phyloP scores from a whole-genome alignment of 2,797 vertebrate genomes.

The Notolabrus celidotus region DNA sequence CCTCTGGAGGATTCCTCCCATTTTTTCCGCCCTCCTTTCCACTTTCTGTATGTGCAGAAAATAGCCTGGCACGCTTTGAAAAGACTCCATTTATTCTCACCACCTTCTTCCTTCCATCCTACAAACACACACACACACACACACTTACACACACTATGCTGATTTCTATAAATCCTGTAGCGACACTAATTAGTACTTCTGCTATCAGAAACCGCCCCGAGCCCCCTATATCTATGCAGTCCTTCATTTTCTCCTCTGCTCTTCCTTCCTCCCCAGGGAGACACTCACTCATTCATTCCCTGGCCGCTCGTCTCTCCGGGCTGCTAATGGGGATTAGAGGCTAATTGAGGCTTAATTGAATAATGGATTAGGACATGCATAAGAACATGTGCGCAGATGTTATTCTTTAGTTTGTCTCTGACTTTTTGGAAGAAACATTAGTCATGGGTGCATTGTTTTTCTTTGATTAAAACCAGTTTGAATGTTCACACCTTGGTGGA shows the following conservation, averaged over 20 bases:
- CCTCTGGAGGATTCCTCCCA: constrained; percentile 45
- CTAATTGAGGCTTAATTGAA: constrained; percentile 77
- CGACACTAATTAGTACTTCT: constrained; percentile 75
- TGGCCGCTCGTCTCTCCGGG: constrained; percentile 33
- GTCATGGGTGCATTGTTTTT: neutral
- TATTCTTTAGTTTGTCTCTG: constrained; percentile 13
- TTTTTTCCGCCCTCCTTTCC: neutral
- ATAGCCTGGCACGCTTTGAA: constrained; percentile 41
- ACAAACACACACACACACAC: neutral
- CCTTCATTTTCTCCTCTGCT: constrained; percentile 63
- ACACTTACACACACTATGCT: constrained; percentile 26
- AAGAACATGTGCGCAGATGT: constrained; percentile 18
- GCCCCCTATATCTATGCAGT: constrained; percentile 49
- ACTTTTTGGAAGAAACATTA: constrained; percentile 1
- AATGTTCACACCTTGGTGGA: neutral
- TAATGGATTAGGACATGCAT: constrained; percentile 68
- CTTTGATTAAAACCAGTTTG: neutral
- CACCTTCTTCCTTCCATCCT: constrained; percentile 20
- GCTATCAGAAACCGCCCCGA: constrained; percentile 68
- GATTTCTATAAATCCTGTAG: constrained; percentile 76
- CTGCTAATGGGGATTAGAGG: constrained; percentile 74
- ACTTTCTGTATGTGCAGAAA: constrained; percentile 52
- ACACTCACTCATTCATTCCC: constrained; percentile 57
- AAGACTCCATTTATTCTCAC: constrained; percentile 34
- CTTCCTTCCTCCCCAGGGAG: constrained; percentile 65